Conservation (phyloP, 2,888 invertebrate species). For the Caenorhabditis sp. region DNA sequence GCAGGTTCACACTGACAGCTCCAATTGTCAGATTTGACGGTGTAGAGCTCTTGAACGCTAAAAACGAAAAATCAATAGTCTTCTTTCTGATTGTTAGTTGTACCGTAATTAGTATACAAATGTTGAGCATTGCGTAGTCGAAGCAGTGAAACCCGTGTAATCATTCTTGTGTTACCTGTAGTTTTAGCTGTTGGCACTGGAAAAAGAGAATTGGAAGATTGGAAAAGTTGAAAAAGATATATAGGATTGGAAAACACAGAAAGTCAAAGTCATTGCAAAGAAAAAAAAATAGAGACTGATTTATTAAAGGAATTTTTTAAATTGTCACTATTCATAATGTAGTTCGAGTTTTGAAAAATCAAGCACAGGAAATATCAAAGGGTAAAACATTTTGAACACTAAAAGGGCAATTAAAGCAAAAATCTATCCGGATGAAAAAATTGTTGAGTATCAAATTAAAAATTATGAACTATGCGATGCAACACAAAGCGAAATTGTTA, state of each 20-base stretch:
- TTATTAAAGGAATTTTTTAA: background rate
- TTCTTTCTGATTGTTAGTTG: background rate
- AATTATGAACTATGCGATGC: slow-evolving; percentile 10
- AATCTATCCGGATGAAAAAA: slow-evolving; percentile 14
- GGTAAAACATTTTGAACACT: background rate
- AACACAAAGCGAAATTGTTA: slow-evolving; percentile 5
- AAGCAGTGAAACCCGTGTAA: slow-evolving; percentile 53
- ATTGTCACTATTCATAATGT: too few species aligned
- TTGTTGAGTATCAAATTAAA: slow-evolving; percentile 20
- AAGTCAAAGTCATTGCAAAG: background rate
- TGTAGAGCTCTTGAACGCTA: slow-evolving; percentile 43
- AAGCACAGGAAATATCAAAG: background rate
- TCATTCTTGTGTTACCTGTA: slow-evolving; percentile 43
- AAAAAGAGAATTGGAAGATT: background rate
- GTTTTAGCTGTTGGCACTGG: slow-evolving; percentile 11
- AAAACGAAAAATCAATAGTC: background rate
- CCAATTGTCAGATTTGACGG: slow-evolving; percentile 48
- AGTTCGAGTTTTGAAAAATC: background rate
- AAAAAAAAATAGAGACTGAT: background rate
- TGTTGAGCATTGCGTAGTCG: slow-evolving; percentile 32
- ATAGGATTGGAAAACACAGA: background rate
- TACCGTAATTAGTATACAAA: slow-evolving; percentile 13
- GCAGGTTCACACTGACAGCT: slow-evolving; percentile 29
- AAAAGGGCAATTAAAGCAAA: slow-evolving; percentile 7
- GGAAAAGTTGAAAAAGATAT: background rate